These are phyloP conservation scores for Machaerirhynchus nigripectus DNA, from an alignment of 2,113 vertebrate genomes.

Conservation along the genomic window DNA sequence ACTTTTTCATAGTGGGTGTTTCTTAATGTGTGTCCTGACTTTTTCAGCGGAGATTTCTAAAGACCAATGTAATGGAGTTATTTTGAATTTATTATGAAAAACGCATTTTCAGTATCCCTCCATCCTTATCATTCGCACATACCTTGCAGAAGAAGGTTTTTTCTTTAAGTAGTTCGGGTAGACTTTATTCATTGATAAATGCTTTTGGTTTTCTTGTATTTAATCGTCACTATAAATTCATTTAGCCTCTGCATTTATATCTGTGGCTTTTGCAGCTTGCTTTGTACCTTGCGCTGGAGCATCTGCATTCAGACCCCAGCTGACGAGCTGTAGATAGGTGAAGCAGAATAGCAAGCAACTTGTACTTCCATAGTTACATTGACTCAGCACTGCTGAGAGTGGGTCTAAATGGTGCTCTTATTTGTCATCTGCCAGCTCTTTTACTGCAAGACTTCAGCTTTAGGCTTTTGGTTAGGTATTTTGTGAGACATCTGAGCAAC, in stretches of 20 bases:
- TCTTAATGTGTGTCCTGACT: neutral
- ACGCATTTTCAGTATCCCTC: neutral
- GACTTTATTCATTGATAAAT: neutral
- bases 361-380: neutral
- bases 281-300: neutral
- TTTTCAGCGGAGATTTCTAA: neutral
- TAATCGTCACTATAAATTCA: neutral
- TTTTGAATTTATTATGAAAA: neutral
- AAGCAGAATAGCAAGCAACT: neutral
- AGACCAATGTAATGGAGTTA: neutral
- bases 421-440: neutral
- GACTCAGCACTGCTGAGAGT: neutral
- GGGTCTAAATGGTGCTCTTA: neutral
- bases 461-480: neutral
- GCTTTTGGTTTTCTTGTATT: neutral
- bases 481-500: neutral
- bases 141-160: neutral
- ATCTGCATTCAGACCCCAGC: neutral
- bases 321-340: neutral
- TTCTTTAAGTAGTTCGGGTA: neutral
- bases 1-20: neutral
- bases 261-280: neutral
- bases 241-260: neutral
- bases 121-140: fast-evolving
- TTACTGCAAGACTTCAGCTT: neutral